These are phyloP conservation scores for Atta texana DNA, from an alignment of 1,140 invertebrate species.

Conservation along the genomic window DNA sequence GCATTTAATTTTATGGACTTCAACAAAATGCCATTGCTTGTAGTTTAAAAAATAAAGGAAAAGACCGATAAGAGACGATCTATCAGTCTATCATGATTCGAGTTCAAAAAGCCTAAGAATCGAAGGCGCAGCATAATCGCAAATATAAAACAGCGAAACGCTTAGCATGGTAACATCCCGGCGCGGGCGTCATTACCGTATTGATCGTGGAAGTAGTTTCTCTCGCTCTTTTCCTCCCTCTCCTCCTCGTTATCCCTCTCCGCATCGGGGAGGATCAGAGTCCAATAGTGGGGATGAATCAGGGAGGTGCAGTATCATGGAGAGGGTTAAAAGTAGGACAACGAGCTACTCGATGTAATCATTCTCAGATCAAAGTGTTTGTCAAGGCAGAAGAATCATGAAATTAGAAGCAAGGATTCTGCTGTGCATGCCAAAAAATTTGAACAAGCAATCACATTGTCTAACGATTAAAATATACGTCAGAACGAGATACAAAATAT, in stretches of 20 bases:
- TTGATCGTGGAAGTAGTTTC: slow-evolving; percentile 74
- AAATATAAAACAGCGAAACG: slow-evolving; percentile 78
- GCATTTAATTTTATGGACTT: slow-evolving; percentile 3
- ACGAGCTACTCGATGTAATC: slow-evolving; percentile 70
- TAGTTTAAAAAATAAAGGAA: slow-evolving; percentile 13
- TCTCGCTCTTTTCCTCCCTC: slow-evolving; percentile 65
- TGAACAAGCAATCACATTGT: not conserved
- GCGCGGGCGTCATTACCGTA: slow-evolving; percentile 75
- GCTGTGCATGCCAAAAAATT: not conserved
- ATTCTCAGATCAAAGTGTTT: slow-evolving; percentile 68
- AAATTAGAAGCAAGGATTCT: slow-evolving; percentile 22
- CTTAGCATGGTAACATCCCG: slow-evolving; percentile 76
- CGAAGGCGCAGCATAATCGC: slow-evolving; percentile 64
- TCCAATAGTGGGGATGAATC: slow-evolving; percentile 40
- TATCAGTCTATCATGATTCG: slow-evolving; percentile 42
- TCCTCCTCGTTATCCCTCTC: slow-evolving; percentile 56
- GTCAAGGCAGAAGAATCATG: slow-evolving; percentile 41
- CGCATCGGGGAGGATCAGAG: slow-evolving; percentile 48
- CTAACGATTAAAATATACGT: not conserved
- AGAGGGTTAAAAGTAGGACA: slow-evolving; percentile 79
- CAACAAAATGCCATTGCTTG: slow-evolving; percentile 8
- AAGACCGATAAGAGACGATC: slow-evolving; percentile 29
- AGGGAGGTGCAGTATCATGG: slow-evolving; percentile 44
- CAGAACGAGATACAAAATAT: not conserved
- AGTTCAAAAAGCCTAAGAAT: slow-evolving; percentile 61